Evolutionary conservation across 1,140 invertebrate species (phyloP), one percentile per base, ranked within the genome.

Genomic region (Drosophila persimilis): DNA sequence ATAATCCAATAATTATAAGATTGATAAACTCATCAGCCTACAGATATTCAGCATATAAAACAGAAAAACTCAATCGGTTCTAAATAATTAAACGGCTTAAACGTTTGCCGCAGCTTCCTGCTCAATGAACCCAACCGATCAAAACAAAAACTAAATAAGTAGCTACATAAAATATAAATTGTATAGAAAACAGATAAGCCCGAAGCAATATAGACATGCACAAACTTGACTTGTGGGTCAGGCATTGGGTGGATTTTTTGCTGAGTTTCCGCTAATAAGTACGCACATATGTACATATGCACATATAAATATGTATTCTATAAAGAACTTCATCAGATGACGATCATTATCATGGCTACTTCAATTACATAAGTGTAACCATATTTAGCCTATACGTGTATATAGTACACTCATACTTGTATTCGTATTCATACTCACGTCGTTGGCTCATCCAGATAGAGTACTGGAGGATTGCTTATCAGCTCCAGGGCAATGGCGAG

Each of bases 401-500:
- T 26, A 20, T 20, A 47, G 46, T 79, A 24, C 3, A 26, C 24
- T 26, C 24, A 5, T 5, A 26, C 4, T 26, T 4, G 24, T 26
- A 26, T 5, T 26, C 4, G 24, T 26, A 26, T 26, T 5, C 4
- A 63, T 75, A 92, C 92, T 94, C 91, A 98, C 97, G 96, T 98
- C 5, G 97, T 98, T 45, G 97, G 97, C 91, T 98, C 97, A 90
- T 98, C 97, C 77, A 98, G 95, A 92, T 98, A 97, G 93, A 98
- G 95, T 7, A 98, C 93, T 4, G 97, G 96, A 6, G 97, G 97
- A 92, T 98, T 97, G 84, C 95, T 97, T 52, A 98, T 92, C 63
- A 96, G 90, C 90, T 96, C 95, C 41, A 97, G 92, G n/a, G 97
- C 97, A 54, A 98, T 97, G 3, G 96, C 95, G 3, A 98, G 92